Base-by-base conservation (phyloP, 2,888 invertebrate genomes). In the Dyspetes luteomarginatus region DNA sequence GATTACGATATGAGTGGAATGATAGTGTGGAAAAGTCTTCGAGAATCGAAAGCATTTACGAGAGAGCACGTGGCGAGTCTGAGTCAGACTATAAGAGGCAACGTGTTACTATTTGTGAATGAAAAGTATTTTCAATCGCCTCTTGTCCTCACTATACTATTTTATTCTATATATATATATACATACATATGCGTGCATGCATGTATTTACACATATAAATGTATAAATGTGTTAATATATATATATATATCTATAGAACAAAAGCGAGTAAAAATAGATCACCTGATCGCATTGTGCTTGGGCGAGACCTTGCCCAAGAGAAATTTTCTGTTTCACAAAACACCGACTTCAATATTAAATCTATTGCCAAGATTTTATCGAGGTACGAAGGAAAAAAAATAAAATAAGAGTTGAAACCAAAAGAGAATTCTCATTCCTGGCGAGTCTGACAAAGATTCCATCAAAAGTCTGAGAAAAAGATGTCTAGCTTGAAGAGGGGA, bases 41-140 rank as follows among this genome's bases (percentile, higher is more conserved):
- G 62, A 62, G 12, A 19, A 19, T 12, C 19, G 36, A 15, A 48
- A 65, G 28, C 7, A 15, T 58, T 45, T 4, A 58, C 19, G 48
- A 43, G 52, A 19, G 17, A 62, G 26, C 71, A 71, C 64, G 71
- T 75, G 75, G 75, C 3, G 19, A 56, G 12, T 17, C 50, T 58
- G 55, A 12, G 45, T 56, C 26, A 43, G 60, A 45, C 50, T 30
- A 9, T 48, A 26, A 43, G 17, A 12, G 15, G 22, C 60, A 60
- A 60, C 67, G 75, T 71, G 64, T 52, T 72, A 67, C 60, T 65
- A 80, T 67, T 80, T 71, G 72, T 80, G 75, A 80, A 80, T 76
- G 80, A 80, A 80, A 76, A 58, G 48, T 71, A 9, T 71, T 48
- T 60, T 75, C 74, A 75, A 74, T 71, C 69, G 56, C 69, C 58